Percentiles rank a stretch among this genome's conserved stretches.
Evolutionary conservation across 2,888 invertebrate genomes (phyloP).

Genomic region (Muschampia plurimacula): DNA sequence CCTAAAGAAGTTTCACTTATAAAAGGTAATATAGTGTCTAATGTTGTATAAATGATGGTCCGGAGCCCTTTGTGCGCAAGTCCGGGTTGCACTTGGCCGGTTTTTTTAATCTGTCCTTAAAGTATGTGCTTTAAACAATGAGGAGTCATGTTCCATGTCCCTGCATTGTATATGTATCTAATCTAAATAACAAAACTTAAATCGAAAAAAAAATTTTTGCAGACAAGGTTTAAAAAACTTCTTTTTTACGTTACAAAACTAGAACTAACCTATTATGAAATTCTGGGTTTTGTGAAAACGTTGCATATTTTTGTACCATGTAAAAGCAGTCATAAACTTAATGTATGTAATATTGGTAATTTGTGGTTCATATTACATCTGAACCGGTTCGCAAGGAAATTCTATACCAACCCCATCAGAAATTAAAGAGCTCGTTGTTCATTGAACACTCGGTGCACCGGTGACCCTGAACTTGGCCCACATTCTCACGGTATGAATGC

Average conservation of each 20-base stretch:
- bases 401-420: constrained; percentile 49
- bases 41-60: too few relatives aligned
- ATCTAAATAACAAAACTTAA: too few relatives aligned
- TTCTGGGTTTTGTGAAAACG: background rate
- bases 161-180: too few relatives aligned
- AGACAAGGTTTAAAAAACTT: too few relatives aligned
- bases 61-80: too few relatives aligned
- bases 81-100: too few relatives aligned
- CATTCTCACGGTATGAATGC: constrained; percentile 73
- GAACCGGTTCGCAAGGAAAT: constrained; percentile 55
- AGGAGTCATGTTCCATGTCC: too few relatives aligned
- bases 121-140: too few relatives aligned
- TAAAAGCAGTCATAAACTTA: background rate
- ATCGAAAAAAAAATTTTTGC: too few relatives aligned
- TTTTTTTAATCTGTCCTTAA: too few relatives aligned
- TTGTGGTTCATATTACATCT: constrained; percentile 57
- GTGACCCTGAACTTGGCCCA: constrained; percentile 78
- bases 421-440: constrained; percentile 51
- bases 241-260: background rate
- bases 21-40: too few relatives aligned
- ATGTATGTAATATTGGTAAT: constrained; percentile 30
- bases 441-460: constrained; percentile 58
- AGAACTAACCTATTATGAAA: background rate
- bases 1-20: too few relatives aligned
- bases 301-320: background rate